phyloP scores from a whole-genome alignment of 2,797 vertebrate species.

The Furcifer pardalis region DNA sequence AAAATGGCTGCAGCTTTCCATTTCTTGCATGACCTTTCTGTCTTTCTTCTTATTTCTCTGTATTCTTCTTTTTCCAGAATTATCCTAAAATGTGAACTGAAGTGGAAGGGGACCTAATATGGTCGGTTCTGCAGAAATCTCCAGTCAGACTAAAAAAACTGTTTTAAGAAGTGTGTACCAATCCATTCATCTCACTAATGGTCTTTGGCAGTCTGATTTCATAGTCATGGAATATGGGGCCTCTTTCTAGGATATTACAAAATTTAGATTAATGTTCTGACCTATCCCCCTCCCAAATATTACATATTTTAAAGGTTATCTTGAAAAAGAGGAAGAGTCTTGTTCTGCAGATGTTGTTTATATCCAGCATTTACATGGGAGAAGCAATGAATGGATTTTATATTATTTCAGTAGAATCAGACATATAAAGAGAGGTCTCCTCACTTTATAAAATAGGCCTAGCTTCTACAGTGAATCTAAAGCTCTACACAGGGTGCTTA shows the following conservation, averaged over 20 bases:
- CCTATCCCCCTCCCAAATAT: neutral
- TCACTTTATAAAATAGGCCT: neutral
- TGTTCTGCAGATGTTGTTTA: neutral
- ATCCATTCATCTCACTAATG: constrained; percentile 35
- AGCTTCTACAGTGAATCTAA: neutral
- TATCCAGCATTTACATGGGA: neutral
- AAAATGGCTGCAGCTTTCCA: neutral
- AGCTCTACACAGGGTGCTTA: neutral
- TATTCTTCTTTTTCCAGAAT: neutral
- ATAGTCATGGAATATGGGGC: constrained; percentile 22
- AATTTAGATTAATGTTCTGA: constrained; percentile 36
- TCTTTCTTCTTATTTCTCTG: neutral
- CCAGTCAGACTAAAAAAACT: constrained; percentile 9
- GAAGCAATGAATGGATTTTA: neutral
- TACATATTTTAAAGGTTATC: neutral
- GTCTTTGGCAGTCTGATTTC: constrained; percentile 27
- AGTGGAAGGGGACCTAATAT: neutral
- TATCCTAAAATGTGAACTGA: neutral
- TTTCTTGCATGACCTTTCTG: neutral
- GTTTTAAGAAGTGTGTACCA: constrained; percentile 23
- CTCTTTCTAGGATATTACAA: constrained; percentile 25
- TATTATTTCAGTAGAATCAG: neutral
- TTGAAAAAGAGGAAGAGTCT: neutral
- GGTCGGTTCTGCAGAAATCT: constrained; percentile 2
- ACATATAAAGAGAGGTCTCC: neutral